phyloP scores from a whole-genome alignment of 2,113 vertebrate genomes.

The Lucifuga dentata region DNA sequence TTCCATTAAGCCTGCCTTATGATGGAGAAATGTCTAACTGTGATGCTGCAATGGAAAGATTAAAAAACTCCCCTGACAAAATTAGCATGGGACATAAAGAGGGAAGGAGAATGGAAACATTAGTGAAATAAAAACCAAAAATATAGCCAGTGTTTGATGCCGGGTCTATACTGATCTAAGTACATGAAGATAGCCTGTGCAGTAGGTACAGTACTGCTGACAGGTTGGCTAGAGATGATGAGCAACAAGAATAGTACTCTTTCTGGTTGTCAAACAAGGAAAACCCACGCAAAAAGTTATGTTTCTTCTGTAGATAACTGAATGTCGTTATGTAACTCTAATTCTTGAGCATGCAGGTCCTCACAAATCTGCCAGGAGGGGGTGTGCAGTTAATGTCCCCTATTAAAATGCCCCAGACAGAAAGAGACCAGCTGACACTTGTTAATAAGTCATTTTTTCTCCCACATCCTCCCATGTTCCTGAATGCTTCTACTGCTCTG shows the following conservation, averaged over 20 bases:
- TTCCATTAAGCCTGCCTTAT: constrained; percentile 80
- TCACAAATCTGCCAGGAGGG: neutral
- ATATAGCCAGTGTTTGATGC: neutral
- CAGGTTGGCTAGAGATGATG: neutral
- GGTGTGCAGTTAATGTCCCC: neutral
- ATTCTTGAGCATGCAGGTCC: neutral
- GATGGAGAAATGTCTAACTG: constrained; percentile 78
- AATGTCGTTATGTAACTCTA: neutral
- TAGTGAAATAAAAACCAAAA: constrained; percentile 15
- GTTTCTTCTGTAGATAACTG: neutral
- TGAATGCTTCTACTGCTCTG: neutral
- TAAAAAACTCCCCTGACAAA: constrained; percentile 64
- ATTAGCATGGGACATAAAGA: constrained; percentile 57
- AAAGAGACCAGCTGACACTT: neutral
- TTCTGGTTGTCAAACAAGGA: neutral
- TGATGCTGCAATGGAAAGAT: constrained; percentile 81
- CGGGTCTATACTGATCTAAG: neutral
- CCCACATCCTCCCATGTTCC: neutral
- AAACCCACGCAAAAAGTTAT: neutral
- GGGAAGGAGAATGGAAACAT: constrained; percentile 6
- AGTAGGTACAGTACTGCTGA: too few species aligned
- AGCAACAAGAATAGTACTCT: neutral
- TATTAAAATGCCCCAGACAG: neutral
- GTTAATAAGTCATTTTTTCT: neutral
- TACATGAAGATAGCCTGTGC: neutral